These are phyloP conservation scores for Strongylocentrotus purpuratus DNA, from an alignment of 35 echinoderm and acorn worm genomes.

Conservation along the genomic window DNA sequence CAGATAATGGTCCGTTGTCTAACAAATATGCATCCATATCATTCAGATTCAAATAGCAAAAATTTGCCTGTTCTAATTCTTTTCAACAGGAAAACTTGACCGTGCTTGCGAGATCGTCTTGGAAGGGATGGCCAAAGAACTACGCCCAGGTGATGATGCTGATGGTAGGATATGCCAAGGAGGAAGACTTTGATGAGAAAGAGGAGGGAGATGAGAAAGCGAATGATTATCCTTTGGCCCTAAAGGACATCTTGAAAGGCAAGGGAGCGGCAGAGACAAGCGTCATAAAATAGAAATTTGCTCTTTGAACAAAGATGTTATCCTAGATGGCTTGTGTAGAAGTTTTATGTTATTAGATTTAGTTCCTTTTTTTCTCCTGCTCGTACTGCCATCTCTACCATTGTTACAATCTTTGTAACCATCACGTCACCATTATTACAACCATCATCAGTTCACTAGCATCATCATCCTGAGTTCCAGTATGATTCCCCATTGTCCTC, in stretches of 20 bases:
- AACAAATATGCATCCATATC: not conserved
- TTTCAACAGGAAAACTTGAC: not conserved
- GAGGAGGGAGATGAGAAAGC: not conserved
- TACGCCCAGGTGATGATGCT: slow-evolving; percentile 69
- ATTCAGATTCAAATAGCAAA: not conserved
- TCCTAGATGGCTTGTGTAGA: too few species aligned
- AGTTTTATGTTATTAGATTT: too few species aligned
- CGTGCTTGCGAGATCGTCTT: slow-evolving; percentile 63
- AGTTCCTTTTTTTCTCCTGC: too few species aligned
- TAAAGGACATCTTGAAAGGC: not conserved
- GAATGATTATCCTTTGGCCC: not conserved
- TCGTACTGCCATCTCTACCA: too few species aligned
- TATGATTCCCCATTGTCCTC: too few species aligned
- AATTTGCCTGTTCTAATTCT: not conserved
- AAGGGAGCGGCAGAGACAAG: not conserved
- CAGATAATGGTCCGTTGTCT: too few species aligned
- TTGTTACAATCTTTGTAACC: too few species aligned
- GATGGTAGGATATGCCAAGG: slow-evolving; percentile 65
- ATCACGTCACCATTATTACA: too few species aligned
- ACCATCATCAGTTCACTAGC: too few species aligned
- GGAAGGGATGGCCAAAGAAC: slow-evolving; percentile 90
- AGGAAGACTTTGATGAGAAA: not conserved
- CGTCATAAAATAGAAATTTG: not conserved
- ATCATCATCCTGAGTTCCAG: too few species aligned
- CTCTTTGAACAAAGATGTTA: not conserved